Evolutionary conservation across 2,888 invertebrate species (phyloP).

Genomic region (Pachliopta kotzebuea): DNA sequence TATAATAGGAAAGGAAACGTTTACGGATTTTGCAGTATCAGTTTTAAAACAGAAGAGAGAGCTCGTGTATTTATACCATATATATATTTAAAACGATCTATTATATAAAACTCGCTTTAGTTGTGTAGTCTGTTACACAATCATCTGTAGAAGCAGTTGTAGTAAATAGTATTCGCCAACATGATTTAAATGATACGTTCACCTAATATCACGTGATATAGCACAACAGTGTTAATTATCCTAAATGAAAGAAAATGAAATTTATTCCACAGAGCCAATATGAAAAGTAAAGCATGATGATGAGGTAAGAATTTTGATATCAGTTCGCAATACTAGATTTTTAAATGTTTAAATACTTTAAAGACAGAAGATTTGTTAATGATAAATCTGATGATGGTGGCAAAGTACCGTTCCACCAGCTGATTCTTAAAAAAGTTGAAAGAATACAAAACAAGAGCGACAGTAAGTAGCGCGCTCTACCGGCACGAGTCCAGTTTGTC

Average conservation of each 20-base stretch:
- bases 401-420: slow-evolving; percentile 21
- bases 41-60: not conserved
- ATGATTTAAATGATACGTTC: not conserved
- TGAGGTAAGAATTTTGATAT: too few relatives aligned
- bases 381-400: slow-evolving; percentile 12
- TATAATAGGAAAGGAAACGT: too few relatives aligned
- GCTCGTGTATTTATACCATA: not conserved
- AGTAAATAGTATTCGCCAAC: not conserved
- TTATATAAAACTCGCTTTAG: not conserved
- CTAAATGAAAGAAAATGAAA: too few relatives aligned
- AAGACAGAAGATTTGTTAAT: slow-evolving; percentile 12
- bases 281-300: too few relatives aligned
- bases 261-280: too few relatives aligned
- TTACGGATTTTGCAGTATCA: too few relatives aligned
- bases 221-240: too few relatives aligned
- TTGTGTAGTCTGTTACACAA: not conserved
- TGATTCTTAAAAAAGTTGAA: slow-evolving; percentile 28
- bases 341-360: not conserved
- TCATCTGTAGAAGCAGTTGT: not conserved
- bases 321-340: too few relatives aligned
- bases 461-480: slow-evolving; percentile 29
- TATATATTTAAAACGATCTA: not conserved
- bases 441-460: slow-evolving; percentile 19
- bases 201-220: too few relatives aligned
- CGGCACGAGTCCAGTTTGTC: slow-evolving; percentile 28